Percentiles rank a stretch among this genome's conserved stretches.
These are phyloP conservation scores for Matsumurasca onukii DNA, from an alignment of 1,140 invertebrate species.

Conservation along the genomic window DNA sequence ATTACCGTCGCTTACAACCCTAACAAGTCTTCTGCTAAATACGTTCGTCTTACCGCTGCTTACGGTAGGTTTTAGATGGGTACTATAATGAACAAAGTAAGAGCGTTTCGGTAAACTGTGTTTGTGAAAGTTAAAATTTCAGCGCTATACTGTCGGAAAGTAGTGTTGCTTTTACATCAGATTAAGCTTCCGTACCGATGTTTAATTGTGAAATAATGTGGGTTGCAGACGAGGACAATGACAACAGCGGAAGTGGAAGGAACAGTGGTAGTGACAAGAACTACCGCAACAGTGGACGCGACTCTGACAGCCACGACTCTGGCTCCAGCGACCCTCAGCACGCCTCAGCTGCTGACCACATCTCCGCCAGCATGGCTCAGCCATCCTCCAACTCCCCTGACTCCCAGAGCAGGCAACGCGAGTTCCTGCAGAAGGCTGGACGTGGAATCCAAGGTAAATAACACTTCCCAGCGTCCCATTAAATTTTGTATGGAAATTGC, in stretches of 20 bases:
- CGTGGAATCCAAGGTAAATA: conserved; percentile 53
- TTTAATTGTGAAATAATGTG: not conserved
- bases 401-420: conserved; percentile 50
- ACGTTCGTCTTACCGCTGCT: conserved; percentile 38
- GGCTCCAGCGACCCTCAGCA: conserved; percentile 13
- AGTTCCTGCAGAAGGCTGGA: conserved; percentile 52
- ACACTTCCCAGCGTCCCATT: no score
- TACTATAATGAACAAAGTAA: no score
- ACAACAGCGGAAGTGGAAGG: conserved; percentile 21
- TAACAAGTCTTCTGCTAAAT: conserved; percentile 38
- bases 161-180: no score
- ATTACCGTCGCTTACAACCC: conserved; percentile 38
- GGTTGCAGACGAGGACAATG: conserved; percentile 7
- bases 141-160: no score
- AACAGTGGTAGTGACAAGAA: not conserved
- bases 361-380: conserved; percentile 27
- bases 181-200: no score
- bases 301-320: not conserved
- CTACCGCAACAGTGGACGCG: conserved; percentile 19
- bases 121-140: no score
- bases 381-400: conserved; percentile 45
- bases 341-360: not conserved
- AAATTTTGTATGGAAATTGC: no score
- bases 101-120: no score
- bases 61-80: no score